Evolutionary conservation across 2,113 vertebrate species (phyloP).

Genomic region (Apteryx mantelli): DNA sequence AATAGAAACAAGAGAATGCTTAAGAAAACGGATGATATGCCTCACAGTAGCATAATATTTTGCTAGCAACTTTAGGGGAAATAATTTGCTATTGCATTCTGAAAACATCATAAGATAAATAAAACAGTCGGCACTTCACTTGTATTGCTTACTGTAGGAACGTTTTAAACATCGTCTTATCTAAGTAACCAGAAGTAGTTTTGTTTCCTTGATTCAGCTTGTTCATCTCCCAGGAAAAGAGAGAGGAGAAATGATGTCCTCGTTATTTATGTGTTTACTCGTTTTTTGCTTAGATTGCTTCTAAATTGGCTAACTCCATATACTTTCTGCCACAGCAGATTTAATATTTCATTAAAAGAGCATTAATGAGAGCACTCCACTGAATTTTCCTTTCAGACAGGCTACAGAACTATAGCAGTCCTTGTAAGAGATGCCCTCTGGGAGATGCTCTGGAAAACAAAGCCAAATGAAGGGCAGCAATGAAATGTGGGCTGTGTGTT

Average conservation of each 20-base stretch:
- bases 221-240: not conserved
- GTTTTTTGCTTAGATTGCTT: not conserved
- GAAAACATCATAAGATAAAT: slow-evolving; percentile 36
- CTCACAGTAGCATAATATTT: not conserved
- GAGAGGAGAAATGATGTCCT: not conserved
- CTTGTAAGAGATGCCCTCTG: not conserved
- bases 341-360: slow-evolving; percentile 51
- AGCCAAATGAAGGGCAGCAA: not conserved
- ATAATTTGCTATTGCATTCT: slow-evolving; percentile 40
- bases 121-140: slow-evolving; percentile 29
- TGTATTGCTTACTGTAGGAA: slow-evolving; percentile 32
- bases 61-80: not conserved
- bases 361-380: not conserved
- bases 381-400: not conserved
- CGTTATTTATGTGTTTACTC: slow-evolving; percentile 41
- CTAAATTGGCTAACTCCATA: not conserved
- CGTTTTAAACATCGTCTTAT: slow-evolving; percentile 48
- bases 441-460: not conserved
- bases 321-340: not conserved
- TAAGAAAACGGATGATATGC: not conserved
- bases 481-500: not conserved
- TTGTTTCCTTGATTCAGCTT: slow-evolving; percentile 7
- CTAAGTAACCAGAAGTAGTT: slow-evolving; percentile 12
- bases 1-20: not conserved
- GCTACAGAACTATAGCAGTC: not conserved